phyloP scores from a whole-genome alignment of 2,888 invertebrate genomes.

The Heliconius ismenius region DNA sequence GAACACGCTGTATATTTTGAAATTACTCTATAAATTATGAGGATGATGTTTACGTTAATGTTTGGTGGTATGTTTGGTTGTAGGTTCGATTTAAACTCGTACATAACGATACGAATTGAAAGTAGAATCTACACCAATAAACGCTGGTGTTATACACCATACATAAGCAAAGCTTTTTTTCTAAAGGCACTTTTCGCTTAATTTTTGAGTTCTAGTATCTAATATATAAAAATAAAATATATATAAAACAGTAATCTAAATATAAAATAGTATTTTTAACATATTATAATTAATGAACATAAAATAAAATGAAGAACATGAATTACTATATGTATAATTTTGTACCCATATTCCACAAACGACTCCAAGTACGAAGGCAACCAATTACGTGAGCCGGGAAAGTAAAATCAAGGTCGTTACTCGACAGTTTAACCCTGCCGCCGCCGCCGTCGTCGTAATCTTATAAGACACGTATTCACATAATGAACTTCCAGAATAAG shows the following conservation, averaged over 20 bases:
- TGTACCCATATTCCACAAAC: slow-evolving; percentile 35
- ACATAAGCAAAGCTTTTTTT: too few species aligned
- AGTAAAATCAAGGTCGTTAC: slow-evolving; percentile 44
- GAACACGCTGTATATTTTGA: slow-evolving; percentile 38
- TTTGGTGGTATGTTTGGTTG: too few species aligned
- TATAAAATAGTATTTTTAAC: background rate
- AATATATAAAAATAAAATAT: too few species aligned
- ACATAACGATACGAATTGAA: too few species aligned
- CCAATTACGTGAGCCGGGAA: slow-evolving; percentile 42
- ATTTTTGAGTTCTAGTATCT: too few species aligned
- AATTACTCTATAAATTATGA: slow-evolving; percentile 24
- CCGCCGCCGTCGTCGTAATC: slow-evolving; percentile 21
- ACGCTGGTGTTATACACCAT: too few species aligned
- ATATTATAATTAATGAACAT: background rate
- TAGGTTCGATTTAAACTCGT: too few species aligned
- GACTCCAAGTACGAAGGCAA: slow-evolving; percentile 39
- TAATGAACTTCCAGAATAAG: slow-evolving; percentile 18
- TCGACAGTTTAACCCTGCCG: slow-evolving; percentile 40
- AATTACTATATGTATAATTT: slow-evolving; percentile 36
- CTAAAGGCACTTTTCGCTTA: too few species aligned
- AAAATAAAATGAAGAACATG: background rate
- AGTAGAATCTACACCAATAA: too few species aligned
- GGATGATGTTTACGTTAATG: background rate
- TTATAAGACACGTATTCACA: slow-evolving; percentile 37
- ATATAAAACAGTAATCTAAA: background rate